Evolutionary conservation across 2,113 vertebrate genomes (phyloP).

Genomic region (Chlorocebus sabaeus): DNA sequence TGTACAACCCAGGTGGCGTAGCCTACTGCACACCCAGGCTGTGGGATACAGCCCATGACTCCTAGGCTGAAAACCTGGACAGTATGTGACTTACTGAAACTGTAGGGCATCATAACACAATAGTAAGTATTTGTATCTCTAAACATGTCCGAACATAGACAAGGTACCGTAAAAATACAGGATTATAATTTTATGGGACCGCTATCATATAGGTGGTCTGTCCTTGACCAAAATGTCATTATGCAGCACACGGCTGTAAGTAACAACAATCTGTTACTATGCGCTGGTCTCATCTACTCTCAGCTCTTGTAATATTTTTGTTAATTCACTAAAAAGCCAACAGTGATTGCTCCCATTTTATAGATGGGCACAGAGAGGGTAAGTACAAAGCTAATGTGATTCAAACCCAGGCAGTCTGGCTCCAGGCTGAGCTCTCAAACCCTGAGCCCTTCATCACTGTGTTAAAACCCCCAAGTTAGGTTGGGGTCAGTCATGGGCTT

Average conservation of each 20-base stretch:
- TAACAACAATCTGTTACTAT: accelerated
- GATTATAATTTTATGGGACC: background rate
- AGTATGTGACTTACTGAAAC: background rate
- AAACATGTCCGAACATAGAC: background rate
- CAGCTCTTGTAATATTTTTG: accelerated
- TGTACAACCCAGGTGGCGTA: background rate
- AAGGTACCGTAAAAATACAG: background rate
- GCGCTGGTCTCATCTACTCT: background rate
- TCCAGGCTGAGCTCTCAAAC: background rate
- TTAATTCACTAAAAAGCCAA: background rate
- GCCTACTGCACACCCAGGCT: background rate
- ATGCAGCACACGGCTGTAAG: background rate
- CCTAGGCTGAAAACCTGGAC: background rate
- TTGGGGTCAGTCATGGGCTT: background rate
- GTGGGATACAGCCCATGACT: background rate
- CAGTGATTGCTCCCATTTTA: background rate
- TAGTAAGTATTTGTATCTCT: background rate
- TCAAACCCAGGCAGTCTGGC: background rate
- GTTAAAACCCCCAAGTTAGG: too few relatives aligned
- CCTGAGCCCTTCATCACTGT: accelerated
- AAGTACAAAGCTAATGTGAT: background rate
- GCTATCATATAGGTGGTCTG: background rate
- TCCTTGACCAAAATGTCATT: background rate
- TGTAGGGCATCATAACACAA: background rate
- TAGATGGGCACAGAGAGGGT: background rate